These are phyloP conservation scores for Musca vetustissima DNA, from an alignment of 1,140 invertebrate genomes.

Conservation along the genomic window DNA sequence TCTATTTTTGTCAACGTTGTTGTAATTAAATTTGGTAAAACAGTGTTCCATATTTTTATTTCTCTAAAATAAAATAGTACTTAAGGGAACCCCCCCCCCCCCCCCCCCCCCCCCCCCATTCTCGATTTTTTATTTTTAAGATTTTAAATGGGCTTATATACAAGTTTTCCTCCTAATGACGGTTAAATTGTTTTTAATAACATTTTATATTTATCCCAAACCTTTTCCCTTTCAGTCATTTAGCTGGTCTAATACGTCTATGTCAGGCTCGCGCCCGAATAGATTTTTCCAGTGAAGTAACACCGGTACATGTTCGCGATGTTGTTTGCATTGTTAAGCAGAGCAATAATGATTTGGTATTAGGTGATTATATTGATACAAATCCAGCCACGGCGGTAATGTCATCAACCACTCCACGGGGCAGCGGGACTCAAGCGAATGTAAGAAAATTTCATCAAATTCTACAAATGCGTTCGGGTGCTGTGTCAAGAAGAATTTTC, in stretches of 20 bases:
- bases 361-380: constrained; percentile 59
- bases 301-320: constrained; percentile 78
- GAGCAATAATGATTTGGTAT: constrained; percentile 76
- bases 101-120: too few relatives aligned
- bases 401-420: constrained; percentile 68
- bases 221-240: constrained; percentile 61
- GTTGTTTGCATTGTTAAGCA: constrained; percentile 83
- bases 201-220: neutral
- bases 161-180: too few relatives aligned
- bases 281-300: constrained; percentile 80
- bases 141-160: too few relatives aligned
- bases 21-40: too few relatives aligned
- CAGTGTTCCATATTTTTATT: too few relatives aligned
- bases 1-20: too few relatives aligned
- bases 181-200: too few relatives aligned
- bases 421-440: constrained; percentile 55
- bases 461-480: constrained; percentile 66
- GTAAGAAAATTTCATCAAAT: constrained; percentile 75
- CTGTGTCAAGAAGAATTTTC: constrained; percentile 70
- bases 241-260: constrained; percentile 86
- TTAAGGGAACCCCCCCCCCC: too few relatives aligned
- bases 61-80: too few relatives aligned
- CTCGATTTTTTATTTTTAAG: too few relatives aligned
- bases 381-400: constrained; percentile 54
- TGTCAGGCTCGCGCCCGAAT: constrained; percentile 86